Base-by-base conservation (phyloP, 2,888 invertebrate genomes). In the Philereme transversata region DNA sequence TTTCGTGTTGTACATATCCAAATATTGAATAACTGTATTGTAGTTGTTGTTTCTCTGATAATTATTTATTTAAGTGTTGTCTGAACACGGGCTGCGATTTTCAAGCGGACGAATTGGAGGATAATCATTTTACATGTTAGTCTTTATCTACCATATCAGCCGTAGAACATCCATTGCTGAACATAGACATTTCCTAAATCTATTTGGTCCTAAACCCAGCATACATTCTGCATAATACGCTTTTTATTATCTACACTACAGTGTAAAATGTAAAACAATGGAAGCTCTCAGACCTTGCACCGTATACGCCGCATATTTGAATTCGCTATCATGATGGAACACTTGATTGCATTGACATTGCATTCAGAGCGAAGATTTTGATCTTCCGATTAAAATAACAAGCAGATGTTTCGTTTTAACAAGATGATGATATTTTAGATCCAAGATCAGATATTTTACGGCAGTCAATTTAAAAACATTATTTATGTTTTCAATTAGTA, bases 211-310 rank as follows among this genome's bases (percentile, higher is more conserved):
- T 22, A 1, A 22, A 22, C 22, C 3, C 1, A 22, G 22, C 22
- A 22, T 22, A 22, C 22, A 3, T 38, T 38, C 1, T 38, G 38
- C 38, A 38, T 41, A 8, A 6, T 40, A 40, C 40, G 8, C 40
- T 65, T 43, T 56, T 52, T 9, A 11, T 58, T 56, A 40, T 64
- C 61, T 54, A 10, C 64, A 76, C 61, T 54, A 10, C 64, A 76
- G 71, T 75, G 68, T 74, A 78, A 48, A 6, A 22, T 56, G 53
- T 74, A 71, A 70, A 72, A 79, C 73, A 76, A 76, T 78, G 65
- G 71, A 62, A 47, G 64, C 62, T 74, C 67, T 65, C 65, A 69
- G 71, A 65, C 73, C 73, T 75, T 73, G 75, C 69, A 59, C 70
- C 49, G 65, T 54, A 54, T 48, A 59, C 53, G 44, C 51, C 59